These are phyloP conservation scores for Pseudomyrmex flavicornis DNA, from an alignment of 1,140 invertebrate genomes.

Conservation along the genomic window DNA sequence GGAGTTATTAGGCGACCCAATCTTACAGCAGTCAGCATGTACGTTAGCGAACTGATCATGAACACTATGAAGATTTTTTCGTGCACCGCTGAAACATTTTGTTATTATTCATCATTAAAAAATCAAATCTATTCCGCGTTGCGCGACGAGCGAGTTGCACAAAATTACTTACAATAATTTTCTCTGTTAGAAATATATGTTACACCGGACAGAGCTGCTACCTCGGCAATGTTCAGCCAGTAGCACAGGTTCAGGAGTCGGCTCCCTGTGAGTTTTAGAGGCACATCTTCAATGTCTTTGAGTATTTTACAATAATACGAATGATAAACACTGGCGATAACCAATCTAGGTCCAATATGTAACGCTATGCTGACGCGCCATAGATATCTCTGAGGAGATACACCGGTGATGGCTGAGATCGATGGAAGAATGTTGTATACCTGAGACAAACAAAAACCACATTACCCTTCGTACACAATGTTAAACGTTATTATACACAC, in stretches of 20 bases:
- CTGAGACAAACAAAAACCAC: constrained; percentile 84
- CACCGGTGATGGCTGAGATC: constrained; percentile 96
- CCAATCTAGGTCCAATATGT: constrained; percentile 94
- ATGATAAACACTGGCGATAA: constrained; percentile 93
- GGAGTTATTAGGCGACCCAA: constrained; percentile 83
- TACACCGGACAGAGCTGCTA: constrained; percentile 93
- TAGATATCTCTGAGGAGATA: constrained; percentile 95
- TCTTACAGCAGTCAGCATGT: constrained; percentile 91
- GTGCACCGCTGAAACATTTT: constrained; percentile 91
- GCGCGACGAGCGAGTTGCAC: not conserved
- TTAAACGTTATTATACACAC: no score
- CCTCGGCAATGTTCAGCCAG: constrained; percentile 94
- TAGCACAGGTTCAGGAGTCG: constrained; percentile 91
- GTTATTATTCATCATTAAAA: constrained; percentile 10
- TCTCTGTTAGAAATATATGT: constrained; percentile 97
- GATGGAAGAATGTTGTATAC: constrained; percentile 96
- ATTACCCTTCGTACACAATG: not conserved
- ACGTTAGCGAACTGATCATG: constrained; percentile 94
- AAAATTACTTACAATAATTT: constrained; percentile 94
- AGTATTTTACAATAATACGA: constrained; percentile 92
- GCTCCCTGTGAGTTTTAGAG: constrained; percentile 80
- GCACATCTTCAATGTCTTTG: constrained; percentile 86
- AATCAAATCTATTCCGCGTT: no score
- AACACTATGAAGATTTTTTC: constrained; percentile 97
- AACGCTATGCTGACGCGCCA: constrained; percentile 96